Conservation (phyloP, 2,888 invertebrate genomes). For the Apamea crenata region DNA sequence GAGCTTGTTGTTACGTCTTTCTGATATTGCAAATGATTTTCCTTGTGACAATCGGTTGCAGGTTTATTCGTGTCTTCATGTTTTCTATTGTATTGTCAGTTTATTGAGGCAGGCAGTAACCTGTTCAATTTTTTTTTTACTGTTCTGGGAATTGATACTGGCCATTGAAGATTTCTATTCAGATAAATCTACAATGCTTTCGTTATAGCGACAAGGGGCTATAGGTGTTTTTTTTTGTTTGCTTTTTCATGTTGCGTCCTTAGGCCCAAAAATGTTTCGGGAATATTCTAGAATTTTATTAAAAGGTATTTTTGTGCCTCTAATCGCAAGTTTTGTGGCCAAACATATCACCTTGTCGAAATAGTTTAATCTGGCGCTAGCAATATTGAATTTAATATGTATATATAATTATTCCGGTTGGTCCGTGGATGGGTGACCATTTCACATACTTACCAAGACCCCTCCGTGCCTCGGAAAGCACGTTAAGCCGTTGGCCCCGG, state of each 20-base stretch:
- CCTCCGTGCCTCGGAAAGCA: too few species aligned
- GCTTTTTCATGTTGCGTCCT: not conserved
- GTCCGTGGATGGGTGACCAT: too few species aligned
- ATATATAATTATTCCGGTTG: too few species aligned
- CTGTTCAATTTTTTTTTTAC: not conserved
- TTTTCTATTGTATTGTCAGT: not conserved
- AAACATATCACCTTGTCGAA: not conserved
- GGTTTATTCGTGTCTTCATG: not conserved
- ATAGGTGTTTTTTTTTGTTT: not conserved
- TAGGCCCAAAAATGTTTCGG: not conserved
- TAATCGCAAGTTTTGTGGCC: not conserved
- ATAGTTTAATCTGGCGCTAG: not conserved
- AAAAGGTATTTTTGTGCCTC: not conserved
- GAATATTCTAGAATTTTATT: not conserved
- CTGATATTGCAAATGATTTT: conserved; percentile 28
- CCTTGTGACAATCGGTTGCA: conserved; percentile 18
- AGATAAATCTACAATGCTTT: conserved; percentile 28
- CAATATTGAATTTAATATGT: not conserved
- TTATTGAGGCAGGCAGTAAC: conserved; percentile 11
- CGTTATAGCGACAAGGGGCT: not conserved
- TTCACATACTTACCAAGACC: too few species aligned
- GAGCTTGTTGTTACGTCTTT: not conserved
- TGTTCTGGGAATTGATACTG: not conserved
- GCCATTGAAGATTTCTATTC: conserved; percentile 18
- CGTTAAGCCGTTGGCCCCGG: too few species aligned